Evolutionary conservation across 2,797 vertebrate species (phyloP).

Genomic region (Enteromius argenteus): DNA sequence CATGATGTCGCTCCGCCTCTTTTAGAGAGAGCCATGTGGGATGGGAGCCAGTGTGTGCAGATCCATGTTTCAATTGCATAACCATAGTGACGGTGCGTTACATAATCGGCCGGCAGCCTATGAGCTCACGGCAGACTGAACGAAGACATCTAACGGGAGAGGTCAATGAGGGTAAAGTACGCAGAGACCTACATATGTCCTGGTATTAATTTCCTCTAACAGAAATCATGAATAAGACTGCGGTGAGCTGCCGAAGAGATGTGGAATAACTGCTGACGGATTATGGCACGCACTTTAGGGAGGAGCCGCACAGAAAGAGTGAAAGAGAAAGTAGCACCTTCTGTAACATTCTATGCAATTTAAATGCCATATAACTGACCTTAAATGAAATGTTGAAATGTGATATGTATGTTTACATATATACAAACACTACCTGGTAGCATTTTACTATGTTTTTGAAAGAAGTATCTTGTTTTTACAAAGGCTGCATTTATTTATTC

Average conservation of each 20-base stretch:
- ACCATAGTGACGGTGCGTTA: slow-evolving; percentile 54
- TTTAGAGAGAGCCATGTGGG: slow-evolving; percentile 39
- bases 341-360: not conserved
- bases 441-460: not conserved
- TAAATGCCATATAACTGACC: not conserved
- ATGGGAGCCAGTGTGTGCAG: slow-evolving; percentile 21
- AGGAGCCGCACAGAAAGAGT: not conserved
- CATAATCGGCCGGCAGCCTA: slow-evolving; percentile 50
- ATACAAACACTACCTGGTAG: not conserved
- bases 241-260: not conserved
- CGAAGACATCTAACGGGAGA: not conserved
- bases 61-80: slow-evolving; percentile 60
- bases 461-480: not conserved
- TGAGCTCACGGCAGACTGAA: slow-evolving; percentile 15
- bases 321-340: not conserved
- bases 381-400: not conserved
- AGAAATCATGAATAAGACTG: not conserved
- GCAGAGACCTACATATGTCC: not conserved
- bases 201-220: not conserved
- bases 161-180: slow-evolving; percentile 23
- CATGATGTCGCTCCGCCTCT: not conserved
- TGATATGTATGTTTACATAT: not conserved
- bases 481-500: not conserved
- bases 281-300: not conserved
- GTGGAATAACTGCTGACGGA: not conserved